These are phyloP conservation scores for Manis crassicaudata DNA, from an alignment of 2,797 vertebrate species.

Conservation along the genomic window DNA sequence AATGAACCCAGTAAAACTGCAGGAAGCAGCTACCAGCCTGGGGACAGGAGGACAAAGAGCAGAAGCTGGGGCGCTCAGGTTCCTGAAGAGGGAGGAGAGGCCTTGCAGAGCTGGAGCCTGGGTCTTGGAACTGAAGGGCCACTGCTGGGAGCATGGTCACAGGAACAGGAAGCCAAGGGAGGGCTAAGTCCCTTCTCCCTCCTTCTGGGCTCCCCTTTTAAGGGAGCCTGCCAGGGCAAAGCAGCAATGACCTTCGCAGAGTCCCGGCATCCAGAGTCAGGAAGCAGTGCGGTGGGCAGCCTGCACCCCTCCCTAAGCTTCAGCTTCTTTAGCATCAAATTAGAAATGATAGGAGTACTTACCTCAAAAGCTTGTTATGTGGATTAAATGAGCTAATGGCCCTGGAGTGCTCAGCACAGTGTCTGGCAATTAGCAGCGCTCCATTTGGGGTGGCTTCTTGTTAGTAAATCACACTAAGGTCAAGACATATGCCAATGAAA, in stretches of 20 bases:
- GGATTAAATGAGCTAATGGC: not conserved
- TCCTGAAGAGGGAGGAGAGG: not conserved
- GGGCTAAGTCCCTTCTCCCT: not conserved
- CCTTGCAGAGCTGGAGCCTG: not conserved
- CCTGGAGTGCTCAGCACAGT: not conserved
- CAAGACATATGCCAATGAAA: not conserved
- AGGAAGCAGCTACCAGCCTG: fast-evolving
- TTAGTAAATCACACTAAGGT: not conserved
- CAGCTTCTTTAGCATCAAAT: not conserved
- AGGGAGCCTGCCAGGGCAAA: not conserved
- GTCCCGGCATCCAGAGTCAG: too few species aligned
- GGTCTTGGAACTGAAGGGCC: not conserved
- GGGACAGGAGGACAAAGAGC: fast-evolving
- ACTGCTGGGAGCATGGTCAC: not conserved
- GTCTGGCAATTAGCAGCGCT: not conserved
- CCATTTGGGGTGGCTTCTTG: not conserved
- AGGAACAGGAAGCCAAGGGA: not conserved
- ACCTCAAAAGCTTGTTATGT: not conserved
- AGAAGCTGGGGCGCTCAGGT: not conserved
- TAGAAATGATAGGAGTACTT: not conserved
- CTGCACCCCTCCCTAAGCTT: not conserved
- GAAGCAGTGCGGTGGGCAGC: not conserved
- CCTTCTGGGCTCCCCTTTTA: not conserved
- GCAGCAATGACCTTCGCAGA: not conserved
- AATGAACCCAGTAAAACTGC: not conserved